Conservation (phyloP, 2,888 invertebrate species). For the Protophormia terraenovae region DNA sequence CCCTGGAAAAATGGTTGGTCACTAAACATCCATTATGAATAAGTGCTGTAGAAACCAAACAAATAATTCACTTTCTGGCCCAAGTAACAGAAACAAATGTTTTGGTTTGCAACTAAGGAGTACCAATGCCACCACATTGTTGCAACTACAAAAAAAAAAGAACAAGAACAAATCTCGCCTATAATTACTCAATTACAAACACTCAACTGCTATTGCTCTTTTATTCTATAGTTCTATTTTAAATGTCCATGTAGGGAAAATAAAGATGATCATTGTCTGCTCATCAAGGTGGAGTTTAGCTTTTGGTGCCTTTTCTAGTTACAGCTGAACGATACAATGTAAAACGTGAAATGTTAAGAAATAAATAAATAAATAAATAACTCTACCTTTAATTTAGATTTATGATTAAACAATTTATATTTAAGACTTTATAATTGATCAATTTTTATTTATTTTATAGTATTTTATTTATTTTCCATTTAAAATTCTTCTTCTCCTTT, state of each 20-base stretch:
- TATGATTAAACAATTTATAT: slow-evolving; percentile 75
- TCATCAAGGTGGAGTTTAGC: slow-evolving; percentile 14
- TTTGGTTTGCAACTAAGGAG: slow-evolving; percentile 5
- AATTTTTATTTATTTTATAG: slow-evolving; percentile 43
- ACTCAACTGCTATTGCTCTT: slow-evolving; percentile 37
- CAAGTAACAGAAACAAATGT: slow-evolving; percentile 32
- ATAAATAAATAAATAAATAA: slow-evolving; percentile 1
- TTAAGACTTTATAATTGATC: slow-evolving; percentile 76
- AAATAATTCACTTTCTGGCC: slow-evolving; percentile 50
- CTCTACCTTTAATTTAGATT: slow-evolving; percentile 62
- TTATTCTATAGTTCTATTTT: slow-evolving; percentile 22
- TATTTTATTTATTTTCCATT: not conserved
- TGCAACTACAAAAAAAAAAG: too few species aligned
- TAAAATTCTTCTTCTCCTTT: not conserved
- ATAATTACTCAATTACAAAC: slow-evolving; percentile 68
- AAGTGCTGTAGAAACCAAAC: slow-evolving; percentile 42
- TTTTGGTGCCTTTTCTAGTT: too few species aligned
- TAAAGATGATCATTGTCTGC: slow-evolving; percentile 29
- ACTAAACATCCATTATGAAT: slow-evolving; percentile 44
- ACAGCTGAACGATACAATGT: not conserved
- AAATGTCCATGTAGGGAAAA: slow-evolving; percentile 9
- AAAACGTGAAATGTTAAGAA: not conserved
- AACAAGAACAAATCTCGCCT: slow-evolving; percentile 54
- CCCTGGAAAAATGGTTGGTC: slow-evolving; percentile 17
- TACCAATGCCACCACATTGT: slow-evolving; percentile 12